Evolutionary conservation across 2,113 vertebrate species (phyloP).

Genomic region (Gasterosteus aculeatus): DNA sequence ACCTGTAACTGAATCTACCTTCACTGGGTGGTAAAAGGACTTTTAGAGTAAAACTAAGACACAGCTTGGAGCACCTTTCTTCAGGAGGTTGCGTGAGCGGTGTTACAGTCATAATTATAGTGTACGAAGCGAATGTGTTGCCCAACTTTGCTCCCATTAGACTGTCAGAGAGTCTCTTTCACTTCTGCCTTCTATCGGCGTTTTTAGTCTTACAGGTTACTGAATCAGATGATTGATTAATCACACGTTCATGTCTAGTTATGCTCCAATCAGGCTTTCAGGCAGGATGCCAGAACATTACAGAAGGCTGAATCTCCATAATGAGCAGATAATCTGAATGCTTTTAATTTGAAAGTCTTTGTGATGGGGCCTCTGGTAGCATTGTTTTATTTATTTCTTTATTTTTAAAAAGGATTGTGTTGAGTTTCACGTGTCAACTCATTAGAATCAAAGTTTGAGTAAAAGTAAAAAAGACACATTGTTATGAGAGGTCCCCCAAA

Average conservation of each 20-base stretch:
- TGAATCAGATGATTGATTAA: background rate
- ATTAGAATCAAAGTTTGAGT: background rate
- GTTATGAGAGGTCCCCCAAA: background rate
- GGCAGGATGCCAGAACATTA: background rate
- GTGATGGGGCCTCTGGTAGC: background rate
- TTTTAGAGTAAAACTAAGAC: slow-evolving; percentile 30
- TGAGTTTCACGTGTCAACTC: background rate
- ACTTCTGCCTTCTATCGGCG: background rate
- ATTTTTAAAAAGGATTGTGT: background rate
- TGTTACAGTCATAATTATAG: slow-evolving; percentile 54
- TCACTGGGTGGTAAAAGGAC: slow-evolving; percentile 32
- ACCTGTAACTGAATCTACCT: slow-evolving; percentile 1
- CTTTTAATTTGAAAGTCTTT: background rate
- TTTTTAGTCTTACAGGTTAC: background rate
- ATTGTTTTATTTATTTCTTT: background rate
- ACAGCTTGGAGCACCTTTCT: slow-evolving; percentile 26
- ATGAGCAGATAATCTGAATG: background rate
- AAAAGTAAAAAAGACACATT: background rate
- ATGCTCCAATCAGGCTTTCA: background rate
- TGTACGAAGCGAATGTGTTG: background rate
- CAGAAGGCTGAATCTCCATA: background rate
- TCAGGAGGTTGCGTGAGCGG: slow-evolving; percentile 46
- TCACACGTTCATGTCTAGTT: background rate
- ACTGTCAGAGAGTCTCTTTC: slow-evolving; percentile 19
- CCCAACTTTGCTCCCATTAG: background rate